Evolutionary conservation across 2,797 vertebrate genomes (phyloP).

Genomic region (Dipus sagitta): DNA sequence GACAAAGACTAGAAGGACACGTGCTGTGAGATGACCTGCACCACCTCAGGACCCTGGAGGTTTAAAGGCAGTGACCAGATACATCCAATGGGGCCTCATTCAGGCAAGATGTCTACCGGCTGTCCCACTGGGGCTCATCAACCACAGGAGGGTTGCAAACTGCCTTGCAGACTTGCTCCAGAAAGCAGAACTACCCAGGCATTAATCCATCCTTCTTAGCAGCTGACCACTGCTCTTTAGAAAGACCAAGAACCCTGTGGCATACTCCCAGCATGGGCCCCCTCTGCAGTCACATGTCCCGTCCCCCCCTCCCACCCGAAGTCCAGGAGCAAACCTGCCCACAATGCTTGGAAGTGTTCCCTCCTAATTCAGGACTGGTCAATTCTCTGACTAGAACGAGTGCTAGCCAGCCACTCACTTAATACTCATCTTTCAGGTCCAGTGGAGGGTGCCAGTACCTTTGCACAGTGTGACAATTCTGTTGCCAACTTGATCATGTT

Average conservation of each 20-base stretch:
- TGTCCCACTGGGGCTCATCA: background rate
- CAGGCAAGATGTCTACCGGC: background rate
- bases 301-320: no score
- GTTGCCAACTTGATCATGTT: no score
- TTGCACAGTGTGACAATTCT: background rate
- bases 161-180: background rate
- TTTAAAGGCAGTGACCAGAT: background rate
- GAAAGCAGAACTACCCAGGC: background rate
- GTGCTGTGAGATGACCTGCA: background rate
- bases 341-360: background rate
- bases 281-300: background rate
- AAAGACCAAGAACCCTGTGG: background rate
- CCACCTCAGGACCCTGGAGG: background rate
- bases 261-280: no score
- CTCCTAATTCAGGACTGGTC: background rate
- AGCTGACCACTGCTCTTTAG: no score
- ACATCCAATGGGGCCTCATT: background rate
- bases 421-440: background rate
- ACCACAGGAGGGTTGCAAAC: background rate
- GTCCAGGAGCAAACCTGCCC: no score
- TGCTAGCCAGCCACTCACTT: accelerated
- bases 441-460: background rate
- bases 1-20: background rate
- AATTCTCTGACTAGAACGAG: background rate
- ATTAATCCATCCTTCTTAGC: accelerated